These are phyloP conservation scores for Andrena praecox DNA, from an alignment of 2,888 invertebrate species.

Conservation along the genomic window DNA sequence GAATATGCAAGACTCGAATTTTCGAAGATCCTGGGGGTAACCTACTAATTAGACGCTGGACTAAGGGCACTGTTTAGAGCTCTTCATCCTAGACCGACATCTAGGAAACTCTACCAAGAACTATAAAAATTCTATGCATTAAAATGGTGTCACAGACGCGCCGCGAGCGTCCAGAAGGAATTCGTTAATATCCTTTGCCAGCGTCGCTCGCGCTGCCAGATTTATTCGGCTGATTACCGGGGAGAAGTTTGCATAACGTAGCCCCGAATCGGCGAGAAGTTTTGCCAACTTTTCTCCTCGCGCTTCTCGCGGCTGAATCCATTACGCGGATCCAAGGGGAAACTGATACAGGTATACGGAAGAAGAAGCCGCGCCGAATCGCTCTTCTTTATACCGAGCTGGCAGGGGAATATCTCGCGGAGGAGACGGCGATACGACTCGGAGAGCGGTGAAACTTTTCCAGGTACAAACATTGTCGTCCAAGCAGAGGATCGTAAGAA, in stretches of 20 bases:
- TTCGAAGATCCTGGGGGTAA: no score
- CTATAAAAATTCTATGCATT: no score
- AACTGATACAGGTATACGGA: conserved; percentile 49
- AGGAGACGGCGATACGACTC: conserved; percentile 21
- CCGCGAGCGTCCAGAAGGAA: conserved; percentile 1
- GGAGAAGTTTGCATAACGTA: conserved; percentile 47
- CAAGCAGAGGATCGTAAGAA: conserved; percentile 30
- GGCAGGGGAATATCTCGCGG: conserved; percentile 38
- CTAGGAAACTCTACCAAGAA: no score
- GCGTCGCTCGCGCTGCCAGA: conserved; percentile 24
- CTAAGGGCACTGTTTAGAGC: no score
- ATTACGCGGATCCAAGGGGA: conserved; percentile 51
- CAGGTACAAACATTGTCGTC: conserved; percentile 55
- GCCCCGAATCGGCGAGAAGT: conserved; percentile 38
- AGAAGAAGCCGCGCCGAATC: conserved; percentile 12
- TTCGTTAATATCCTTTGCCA: conserved; percentile 15
- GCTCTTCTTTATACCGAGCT: conserved; percentile 32
- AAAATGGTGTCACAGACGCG: background rate
- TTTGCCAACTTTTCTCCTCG: conserved; percentile 40
- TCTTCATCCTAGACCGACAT: no score
- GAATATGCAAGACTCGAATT: no score
- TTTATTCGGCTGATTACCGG: conserved; percentile 56
- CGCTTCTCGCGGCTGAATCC: conserved; percentile 52
- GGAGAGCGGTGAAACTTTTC: conserved; percentile 43
- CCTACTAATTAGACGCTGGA: no score